phyloP scores from a whole-genome alignment of 2,888 invertebrate genomes.

The Tricholauxania praeusta region DNA sequence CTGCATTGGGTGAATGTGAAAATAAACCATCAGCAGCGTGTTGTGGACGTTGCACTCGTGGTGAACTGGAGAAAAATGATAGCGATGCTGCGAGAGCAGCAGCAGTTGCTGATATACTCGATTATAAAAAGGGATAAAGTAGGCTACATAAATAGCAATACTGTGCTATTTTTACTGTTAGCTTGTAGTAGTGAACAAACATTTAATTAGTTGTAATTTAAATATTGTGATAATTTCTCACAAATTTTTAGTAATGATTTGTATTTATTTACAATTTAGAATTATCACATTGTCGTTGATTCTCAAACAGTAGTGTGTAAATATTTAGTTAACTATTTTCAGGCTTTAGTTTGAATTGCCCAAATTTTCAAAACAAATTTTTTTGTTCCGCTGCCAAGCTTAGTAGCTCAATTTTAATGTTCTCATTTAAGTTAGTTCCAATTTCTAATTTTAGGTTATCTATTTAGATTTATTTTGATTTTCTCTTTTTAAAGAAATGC shows the following conservation, averaged over 20 bases:
- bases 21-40: constrained; percentile 70
- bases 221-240: constrained; percentile 37
- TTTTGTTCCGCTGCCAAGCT: not conserved
- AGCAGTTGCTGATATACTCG: constrained; percentile 60
- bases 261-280: too few relatives aligned
- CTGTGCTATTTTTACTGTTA: not conserved
- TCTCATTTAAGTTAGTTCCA: constrained; percentile 25
- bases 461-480: constrained; percentile 21
- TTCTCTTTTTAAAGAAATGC: too few relatives aligned
- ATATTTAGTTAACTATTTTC: too few relatives aligned
- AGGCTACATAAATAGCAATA: not conserved
- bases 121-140: constrained; percentile 63
- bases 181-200: constrained; percentile 14
- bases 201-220: constrained; percentile 27
- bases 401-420: not conserved
- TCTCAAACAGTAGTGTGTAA: too few relatives aligned
- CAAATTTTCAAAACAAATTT: not conserved
- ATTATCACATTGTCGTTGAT: too few relatives aligned
- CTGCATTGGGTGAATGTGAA: constrained; percentile 72
- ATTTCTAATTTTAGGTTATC: constrained; percentile 36
- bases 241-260: constrained; percentile 10
- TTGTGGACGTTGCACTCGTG: constrained; percentile 70
- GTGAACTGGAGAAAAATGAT: constrained; percentile 65
- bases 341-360: not conserved
- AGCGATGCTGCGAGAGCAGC: constrained; percentile 45